These are phyloP conservation scores for Muschampia plurimacula DNA, from an alignment of 2,888 invertebrate species.

Conservation along the genomic window DNA sequence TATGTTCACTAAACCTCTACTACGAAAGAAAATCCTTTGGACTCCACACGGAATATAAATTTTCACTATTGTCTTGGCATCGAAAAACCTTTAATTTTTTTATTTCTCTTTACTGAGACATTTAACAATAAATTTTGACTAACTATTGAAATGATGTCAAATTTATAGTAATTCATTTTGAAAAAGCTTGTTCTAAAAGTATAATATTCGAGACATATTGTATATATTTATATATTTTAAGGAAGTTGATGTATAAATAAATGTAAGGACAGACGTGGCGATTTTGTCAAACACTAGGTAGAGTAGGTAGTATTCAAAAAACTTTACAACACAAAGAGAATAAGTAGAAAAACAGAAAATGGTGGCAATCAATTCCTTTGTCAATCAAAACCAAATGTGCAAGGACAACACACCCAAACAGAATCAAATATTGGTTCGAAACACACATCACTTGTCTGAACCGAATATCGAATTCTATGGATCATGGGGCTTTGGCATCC, in stretches of 20 bases:
- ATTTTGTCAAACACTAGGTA: too few relatives aligned
- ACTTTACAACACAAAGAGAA: background rate
- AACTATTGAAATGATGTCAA: too few relatives aligned
- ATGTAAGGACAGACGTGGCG: too few relatives aligned
- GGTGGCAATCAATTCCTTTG: constrained; percentile 22
- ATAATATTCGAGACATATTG: too few relatives aligned
- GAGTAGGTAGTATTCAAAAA: background rate
- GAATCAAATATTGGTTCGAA: constrained; percentile 18
- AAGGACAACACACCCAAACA: constrained; percentile 23
- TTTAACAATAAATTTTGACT: too few relatives aligned
- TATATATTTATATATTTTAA: too few relatives aligned
- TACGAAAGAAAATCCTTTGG: background rate
- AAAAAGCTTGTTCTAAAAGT: too few relatives aligned
- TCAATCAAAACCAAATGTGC: constrained; percentile 21
- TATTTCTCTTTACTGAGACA: background rate
- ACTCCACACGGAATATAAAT: background rate
- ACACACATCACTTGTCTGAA: constrained; percentile 21
- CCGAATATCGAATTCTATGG: constrained; percentile 25
- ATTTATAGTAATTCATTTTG: too few relatives aligned
- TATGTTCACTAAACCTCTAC: background rate
- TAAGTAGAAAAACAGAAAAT: background rate
- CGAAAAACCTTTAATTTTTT: background rate
- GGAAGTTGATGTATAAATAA: too few relatives aligned
- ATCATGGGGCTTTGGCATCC: background rate
- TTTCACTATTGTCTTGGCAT: background rate